A percentile compares a stretch with the other conserved stretches of the same genome.
Conservation (phyloP, 2,113 vertebrate species). For the Orcinus orca region DNA sequence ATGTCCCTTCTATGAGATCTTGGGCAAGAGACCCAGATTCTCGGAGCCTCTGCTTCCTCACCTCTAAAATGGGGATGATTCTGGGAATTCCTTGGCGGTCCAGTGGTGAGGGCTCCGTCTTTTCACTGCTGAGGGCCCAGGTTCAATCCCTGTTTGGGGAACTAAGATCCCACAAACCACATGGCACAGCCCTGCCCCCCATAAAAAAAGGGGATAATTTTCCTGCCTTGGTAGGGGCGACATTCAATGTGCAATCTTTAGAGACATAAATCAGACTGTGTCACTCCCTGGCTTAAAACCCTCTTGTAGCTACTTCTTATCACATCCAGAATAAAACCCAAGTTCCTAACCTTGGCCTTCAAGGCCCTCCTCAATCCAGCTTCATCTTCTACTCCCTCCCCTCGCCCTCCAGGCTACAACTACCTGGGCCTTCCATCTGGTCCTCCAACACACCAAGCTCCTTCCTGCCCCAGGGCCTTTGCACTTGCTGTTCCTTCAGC, state of each 20-base stretch:
- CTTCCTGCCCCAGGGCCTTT: background rate
- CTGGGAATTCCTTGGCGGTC: background rate
- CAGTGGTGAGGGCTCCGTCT: no score
- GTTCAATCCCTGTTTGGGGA: no score
- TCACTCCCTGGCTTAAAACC: background rate
- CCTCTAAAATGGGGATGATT: background rate
- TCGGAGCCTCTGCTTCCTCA: background rate
- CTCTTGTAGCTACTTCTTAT: background rate
- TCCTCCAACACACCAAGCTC: background rate
- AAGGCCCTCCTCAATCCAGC: background rate
- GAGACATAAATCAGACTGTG: background rate
- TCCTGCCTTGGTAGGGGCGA: background rate
- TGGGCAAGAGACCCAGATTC: background rate
- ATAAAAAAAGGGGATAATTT: background rate
- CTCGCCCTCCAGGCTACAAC: background rate
- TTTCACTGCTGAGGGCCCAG: no score
- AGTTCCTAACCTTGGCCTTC: background rate
- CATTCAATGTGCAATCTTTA: background rate
- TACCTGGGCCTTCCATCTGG: background rate
- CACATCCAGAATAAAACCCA: background rate
- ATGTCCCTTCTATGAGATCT: background rate
- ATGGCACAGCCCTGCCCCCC: no score
- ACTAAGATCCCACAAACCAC: no score
- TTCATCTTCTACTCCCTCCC: background rate
- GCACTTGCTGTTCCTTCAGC: background rate